Conservation (phyloP, 2,888 invertebrate species). For the Aspidiotus destructor region DNA sequence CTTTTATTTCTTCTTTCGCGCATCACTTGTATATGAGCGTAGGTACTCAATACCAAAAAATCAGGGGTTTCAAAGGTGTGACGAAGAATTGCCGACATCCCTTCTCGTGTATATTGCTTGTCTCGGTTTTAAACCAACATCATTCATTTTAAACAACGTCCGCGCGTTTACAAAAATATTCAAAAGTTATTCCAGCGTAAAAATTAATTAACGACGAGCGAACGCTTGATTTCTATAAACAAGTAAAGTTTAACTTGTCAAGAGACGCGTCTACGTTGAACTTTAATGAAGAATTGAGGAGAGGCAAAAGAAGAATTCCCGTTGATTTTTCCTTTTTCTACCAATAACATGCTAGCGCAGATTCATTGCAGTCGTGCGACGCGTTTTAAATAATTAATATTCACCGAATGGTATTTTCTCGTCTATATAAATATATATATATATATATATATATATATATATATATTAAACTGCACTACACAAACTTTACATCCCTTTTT, state of each 20-base stretch:
- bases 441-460: no score
- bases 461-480: no score
- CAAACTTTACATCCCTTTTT: neutral
- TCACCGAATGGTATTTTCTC: neutral
- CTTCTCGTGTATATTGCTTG: neutral
- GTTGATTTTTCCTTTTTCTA: no score
- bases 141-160: no score
- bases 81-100: neutral
- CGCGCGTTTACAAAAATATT: neutral
- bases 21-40: neutral
- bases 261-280: no score
- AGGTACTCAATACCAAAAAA: neutral
- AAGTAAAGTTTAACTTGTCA: no score
- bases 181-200: neutral
- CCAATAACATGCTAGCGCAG: no score
- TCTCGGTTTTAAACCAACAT: no score
- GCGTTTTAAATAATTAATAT: neutral
- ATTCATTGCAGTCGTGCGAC: neutral
- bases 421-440: neutral
- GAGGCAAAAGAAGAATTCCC: no score
- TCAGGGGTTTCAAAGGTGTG: neutral
- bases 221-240: neutral
- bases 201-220: constrained; percentile 1
- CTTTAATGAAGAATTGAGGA: no score
- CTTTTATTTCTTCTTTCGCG: neutral